A percentile compares a stretch with the other conserved stretches of the same genome.
Evolutionary conservation across 2,113 vertebrate species (phyloP).

Genomic region (Gnathonemus longibarbis): DNA sequence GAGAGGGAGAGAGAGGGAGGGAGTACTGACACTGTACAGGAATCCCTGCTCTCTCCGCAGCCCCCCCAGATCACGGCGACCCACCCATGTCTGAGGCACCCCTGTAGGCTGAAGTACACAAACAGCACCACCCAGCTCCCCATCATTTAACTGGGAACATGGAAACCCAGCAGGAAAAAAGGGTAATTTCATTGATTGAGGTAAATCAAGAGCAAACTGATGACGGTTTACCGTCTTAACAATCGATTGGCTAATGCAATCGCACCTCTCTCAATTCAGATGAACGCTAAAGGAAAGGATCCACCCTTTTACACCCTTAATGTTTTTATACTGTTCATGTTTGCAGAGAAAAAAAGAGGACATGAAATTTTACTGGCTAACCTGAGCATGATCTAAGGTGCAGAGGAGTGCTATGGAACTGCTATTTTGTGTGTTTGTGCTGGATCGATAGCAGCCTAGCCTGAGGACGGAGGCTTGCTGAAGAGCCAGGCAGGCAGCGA

Average conservation of each 20-base stretch:
- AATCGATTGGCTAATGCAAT: background rate
- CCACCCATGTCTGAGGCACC: background rate
- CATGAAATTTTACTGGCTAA: background rate
- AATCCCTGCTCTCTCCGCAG: constrained; percentile 32
- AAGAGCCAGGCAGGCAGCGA: background rate
- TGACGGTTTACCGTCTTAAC: background rate
- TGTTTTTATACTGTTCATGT: background rate
- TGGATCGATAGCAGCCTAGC: background rate
- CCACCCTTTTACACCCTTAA: background rate
- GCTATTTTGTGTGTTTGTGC: background rate
- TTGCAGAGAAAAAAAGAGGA: background rate
- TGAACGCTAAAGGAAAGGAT: too few relatives aligned
- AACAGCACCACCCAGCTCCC: background rate
- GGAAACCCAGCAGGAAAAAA: background rate
- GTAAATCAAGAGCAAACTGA: background rate
- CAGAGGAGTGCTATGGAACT: background rate
- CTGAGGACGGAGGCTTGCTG: background rate
- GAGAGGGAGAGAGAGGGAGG: background rate
- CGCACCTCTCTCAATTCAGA: background rate
- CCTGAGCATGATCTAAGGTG: background rate
- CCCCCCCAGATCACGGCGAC: background rate
- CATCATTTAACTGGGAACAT: background rate
- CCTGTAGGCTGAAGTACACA: background rate
- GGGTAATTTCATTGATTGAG: background rate
- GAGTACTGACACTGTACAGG: background rate